A percentile compares a stretch with the other conserved stretches of the same genome.
Evolutionary conservation across 1,140 invertebrate species (phyloP).

Genomic region (Neelides sp.): DNA sequence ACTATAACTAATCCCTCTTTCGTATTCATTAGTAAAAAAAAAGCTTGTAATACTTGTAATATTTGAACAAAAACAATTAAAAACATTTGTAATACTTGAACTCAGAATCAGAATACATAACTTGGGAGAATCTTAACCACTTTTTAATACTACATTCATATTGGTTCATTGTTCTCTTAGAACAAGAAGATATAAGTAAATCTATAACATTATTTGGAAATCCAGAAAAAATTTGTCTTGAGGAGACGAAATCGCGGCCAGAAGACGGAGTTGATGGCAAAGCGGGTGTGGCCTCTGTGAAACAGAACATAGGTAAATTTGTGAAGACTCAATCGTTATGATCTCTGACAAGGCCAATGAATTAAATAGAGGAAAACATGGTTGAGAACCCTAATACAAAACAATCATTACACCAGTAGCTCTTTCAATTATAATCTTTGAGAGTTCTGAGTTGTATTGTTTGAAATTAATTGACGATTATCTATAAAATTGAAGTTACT

Average conservation of each 20-base stretch:
- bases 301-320: constrained; percentile 1
- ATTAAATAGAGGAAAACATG: constrained; percentile 2
- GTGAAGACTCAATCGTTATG: background rate
- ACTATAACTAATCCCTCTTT: constrained; percentile 9
- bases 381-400: background rate
- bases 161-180: background rate
- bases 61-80: too few relatives aligned
- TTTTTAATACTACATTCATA: background rate
- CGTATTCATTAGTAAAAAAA: constrained; percentile 1
- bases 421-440: background rate
- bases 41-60: too few relatives aligned
- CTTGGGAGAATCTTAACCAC: background rate
- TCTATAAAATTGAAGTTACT: too few relatives aligned
- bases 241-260: background rate
- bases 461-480: too few relatives aligned
- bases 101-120: background rate
- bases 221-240: background rate
- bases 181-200: background rate
- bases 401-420: background rate
- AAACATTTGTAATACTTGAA: background rate
- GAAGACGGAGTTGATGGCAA: background rate
- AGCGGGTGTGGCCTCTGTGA: constrained; percentile 4
- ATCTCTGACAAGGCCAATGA: too few relatives aligned
- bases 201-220: background rate
- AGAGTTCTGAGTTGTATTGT: too few relatives aligned